These are phyloP conservation scores for Trinectes maculatus DNA, from an alignment of 2,113 vertebrate genomes.

Conservation along the genomic window DNA sequence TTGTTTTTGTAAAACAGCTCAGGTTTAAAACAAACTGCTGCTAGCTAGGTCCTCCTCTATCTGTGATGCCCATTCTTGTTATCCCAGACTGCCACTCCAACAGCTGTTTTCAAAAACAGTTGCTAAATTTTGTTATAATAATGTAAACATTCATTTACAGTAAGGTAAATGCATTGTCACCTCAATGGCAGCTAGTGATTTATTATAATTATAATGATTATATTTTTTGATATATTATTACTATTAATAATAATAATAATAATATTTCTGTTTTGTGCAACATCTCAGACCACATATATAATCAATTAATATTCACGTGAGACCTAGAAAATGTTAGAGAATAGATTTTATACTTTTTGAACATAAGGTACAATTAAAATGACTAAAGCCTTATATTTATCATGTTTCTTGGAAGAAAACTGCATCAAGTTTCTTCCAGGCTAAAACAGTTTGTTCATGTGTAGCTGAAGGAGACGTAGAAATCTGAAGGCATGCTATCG, in stretches of 20 bases:
- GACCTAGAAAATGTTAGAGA: background rate
- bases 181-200: slow-evolving; percentile 8
- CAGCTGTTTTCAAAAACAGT: slow-evolving; percentile 40
- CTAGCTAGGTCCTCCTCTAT: slow-evolving; percentile 48
- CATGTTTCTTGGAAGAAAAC: too few species aligned
- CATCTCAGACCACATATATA: background rate
- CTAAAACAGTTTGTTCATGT: background rate
- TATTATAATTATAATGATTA: background rate
- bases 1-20: slow-evolving; percentile 60
- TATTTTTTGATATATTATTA: too few species aligned
- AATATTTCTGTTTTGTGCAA: background rate
- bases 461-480: background rate
- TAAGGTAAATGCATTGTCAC: background rate
- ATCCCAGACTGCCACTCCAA: slow-evolving; percentile 54
- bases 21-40: slow-evolving; percentile 58
- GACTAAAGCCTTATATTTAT: too few species aligned
- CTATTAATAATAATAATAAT: too few species aligned
- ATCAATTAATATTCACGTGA: background rate
- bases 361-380: background rate
- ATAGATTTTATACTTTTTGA: background rate
- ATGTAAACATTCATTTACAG: background rate
- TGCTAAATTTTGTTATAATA: background rate
- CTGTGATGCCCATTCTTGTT: slow-evolving; percentile 55
- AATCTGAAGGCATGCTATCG: background rate
- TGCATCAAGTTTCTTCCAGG: background rate